Evolutionary conservation across 1,140 invertebrate species (phyloP).

Genomic region (Nylanderia fulva): DNA sequence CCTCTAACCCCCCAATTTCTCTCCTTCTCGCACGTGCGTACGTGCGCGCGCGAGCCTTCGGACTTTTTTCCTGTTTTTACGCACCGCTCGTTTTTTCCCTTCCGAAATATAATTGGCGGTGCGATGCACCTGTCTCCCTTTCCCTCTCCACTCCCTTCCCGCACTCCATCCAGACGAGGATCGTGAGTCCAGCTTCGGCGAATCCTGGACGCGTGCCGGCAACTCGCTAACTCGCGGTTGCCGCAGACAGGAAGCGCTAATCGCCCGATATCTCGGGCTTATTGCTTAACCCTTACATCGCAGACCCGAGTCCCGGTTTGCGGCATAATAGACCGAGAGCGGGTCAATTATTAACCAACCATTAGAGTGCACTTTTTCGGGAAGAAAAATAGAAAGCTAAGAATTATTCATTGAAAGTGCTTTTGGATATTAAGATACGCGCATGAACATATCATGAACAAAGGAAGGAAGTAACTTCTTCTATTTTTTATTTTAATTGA

Average conservation of each 20-base stretch:
- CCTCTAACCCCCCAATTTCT: constrained; percentile 7
- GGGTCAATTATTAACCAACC: constrained; percentile 21
- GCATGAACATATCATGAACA: neutral
- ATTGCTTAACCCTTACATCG: constrained; percentile 29
- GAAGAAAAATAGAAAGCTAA: neutral
- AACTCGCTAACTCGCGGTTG: constrained; percentile 60
- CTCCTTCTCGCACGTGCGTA: constrained; percentile 42
- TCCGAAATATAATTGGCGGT: constrained; percentile 86
- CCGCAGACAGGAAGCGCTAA: constrained; percentile 58
- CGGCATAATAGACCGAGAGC: constrained; percentile 15
- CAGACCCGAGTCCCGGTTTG: constrained; percentile 5
- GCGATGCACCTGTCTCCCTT: constrained; percentile 85
- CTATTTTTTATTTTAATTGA: too few species aligned
- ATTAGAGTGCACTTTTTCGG: constrained; percentile 21
- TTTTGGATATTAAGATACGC: neutral
- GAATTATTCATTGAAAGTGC: neutral
- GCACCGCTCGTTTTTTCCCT: constrained; percentile 82
- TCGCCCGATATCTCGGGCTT: constrained; percentile 48
- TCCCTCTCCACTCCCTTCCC: constrained; percentile 57
- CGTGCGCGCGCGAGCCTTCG: constrained; percentile 59
- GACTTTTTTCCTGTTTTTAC: constrained; percentile 81
- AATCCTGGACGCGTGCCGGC: constrained; percentile 78
- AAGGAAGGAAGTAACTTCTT: neutral
- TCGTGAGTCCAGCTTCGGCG: constrained; percentile 75
- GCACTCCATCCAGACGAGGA: constrained; percentile 43